phyloP scores from a whole-genome alignment of 2,797 vertebrate genomes.

The Trichosurus vulpecula region DNA sequence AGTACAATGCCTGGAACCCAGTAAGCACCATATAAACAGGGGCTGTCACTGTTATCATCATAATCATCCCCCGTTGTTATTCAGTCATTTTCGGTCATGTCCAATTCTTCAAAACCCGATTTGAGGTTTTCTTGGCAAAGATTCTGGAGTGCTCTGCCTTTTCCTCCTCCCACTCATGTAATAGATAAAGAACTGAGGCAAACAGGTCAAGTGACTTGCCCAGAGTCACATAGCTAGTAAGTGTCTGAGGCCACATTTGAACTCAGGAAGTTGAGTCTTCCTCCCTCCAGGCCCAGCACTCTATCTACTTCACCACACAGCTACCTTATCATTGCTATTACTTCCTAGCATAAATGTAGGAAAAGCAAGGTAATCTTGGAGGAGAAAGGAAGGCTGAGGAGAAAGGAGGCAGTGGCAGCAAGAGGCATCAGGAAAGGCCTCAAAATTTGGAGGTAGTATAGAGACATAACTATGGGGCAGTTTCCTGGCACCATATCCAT shows the following conservation, averaged over 20 bases:
- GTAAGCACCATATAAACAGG: background rate
- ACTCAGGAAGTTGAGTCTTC: background rate
- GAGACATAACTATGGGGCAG: background rate
- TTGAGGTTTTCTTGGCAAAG: background rate
- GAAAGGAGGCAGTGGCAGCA: background rate
- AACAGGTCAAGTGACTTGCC: background rate
- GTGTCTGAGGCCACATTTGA: background rate
- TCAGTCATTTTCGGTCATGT: background rate
- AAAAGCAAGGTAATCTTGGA: background rate
- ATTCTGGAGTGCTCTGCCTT: background rate
- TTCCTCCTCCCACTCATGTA: background rate
- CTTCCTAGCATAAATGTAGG: background rate
- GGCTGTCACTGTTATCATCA: background rate
- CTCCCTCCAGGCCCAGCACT: background rate
- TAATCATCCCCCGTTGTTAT: background rate
- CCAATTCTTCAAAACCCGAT: background rate
- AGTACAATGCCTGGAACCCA: background rate
- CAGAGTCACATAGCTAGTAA: background rate
- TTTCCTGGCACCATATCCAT: background rate
- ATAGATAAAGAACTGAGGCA: background rate
- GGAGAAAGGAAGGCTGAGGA: background rate
- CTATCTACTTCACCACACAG: background rate
- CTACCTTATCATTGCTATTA: background rate
- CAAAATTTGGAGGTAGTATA: background rate
- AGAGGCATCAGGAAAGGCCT: background rate